Evolutionary conservation across 2,888 invertebrate genomes (phyloP).

Genomic region (Cantharis flavilabris): DNA sequence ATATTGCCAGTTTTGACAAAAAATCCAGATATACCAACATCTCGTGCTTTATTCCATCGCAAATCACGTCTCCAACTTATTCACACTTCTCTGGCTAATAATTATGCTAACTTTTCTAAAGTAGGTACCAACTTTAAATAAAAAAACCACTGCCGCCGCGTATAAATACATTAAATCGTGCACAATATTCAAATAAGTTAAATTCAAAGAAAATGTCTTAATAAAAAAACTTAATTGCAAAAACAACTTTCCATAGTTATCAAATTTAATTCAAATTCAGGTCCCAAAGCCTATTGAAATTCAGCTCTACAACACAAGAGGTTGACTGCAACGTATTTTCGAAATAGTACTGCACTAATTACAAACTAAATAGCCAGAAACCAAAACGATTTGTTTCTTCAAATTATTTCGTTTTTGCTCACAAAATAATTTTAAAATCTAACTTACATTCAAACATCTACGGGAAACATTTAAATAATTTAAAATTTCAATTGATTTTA

Average conservation of each 20-base stretch:
- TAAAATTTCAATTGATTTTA: background rate
- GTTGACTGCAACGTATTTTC: conserved; percentile 14
- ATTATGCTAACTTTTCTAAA: background rate
- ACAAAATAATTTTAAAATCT: background rate
- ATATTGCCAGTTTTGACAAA: conserved; percentile 8
- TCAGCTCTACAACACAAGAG: conserved; percentile 10
- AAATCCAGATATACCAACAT: conserved; percentile 1
- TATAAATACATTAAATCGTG: background rate
- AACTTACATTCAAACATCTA: conserved; percentile 2
- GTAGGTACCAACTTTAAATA: background rate
- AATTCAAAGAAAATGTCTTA: background rate
- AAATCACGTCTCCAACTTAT: background rate
- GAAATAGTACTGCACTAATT: conserved; percentile 20
- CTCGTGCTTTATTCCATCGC: background rate
- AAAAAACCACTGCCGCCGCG: background rate
- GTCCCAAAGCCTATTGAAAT: conserved; percentile 13
- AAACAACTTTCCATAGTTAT: conserved; percentile 2
- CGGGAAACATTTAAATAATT: background rate
- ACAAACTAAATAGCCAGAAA: conserved; percentile 19
- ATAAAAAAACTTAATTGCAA: conserved; percentile 3
- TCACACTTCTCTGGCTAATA: background rate
- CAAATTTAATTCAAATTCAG: conserved; percentile 7
- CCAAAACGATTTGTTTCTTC: conserved; percentile 1
- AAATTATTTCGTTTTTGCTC: conserved; percentile 16
- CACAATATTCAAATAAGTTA: background rate